Conservation (phyloP, 2,797 vertebrate genomes). For the Halcyon badia region DNA sequence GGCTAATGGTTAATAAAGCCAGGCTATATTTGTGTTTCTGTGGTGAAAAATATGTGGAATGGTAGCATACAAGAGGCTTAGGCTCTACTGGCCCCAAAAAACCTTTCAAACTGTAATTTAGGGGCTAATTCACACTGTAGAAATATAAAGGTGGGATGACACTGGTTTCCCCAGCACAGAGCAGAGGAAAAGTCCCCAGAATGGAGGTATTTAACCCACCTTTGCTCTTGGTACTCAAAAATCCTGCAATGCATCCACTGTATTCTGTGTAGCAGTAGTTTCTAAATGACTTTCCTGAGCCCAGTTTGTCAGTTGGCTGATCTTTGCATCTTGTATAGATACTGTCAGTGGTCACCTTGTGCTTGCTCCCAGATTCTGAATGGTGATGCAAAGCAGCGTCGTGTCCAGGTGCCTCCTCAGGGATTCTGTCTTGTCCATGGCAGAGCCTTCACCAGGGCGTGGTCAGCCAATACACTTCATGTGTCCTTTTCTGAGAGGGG, state of each 20-base stretch:
- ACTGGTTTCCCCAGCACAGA: background rate
- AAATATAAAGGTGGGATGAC: background rate
- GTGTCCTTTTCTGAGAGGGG: background rate
- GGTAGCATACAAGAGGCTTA: background rate
- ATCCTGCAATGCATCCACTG: fast-evolving
- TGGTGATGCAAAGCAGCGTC: fast-evolving
- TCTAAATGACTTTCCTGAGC: background rate
- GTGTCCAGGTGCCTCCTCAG: background rate
- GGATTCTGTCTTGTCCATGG: background rate
- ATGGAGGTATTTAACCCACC: background rate
- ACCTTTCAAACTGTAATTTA: background rate
- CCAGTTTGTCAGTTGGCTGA: background rate
- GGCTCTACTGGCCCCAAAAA: background rate
- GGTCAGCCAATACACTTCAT: background rate
- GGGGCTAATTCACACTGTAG: background rate
- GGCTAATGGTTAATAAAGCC: background rate
- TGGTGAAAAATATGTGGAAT: background rate
- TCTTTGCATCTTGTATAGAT: fast-evolving
- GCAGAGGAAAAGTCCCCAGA: background rate
- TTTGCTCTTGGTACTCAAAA: background rate
- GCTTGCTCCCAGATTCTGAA: background rate
- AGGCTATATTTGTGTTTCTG: background rate
- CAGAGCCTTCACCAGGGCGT: fast-evolving
- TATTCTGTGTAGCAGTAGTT: background rate
- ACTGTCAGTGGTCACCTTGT: fast-evolving